Evolutionary conservation across 2,113 vertebrate species (phyloP).

Genomic region (Entosphenus tridentatus): DNA sequence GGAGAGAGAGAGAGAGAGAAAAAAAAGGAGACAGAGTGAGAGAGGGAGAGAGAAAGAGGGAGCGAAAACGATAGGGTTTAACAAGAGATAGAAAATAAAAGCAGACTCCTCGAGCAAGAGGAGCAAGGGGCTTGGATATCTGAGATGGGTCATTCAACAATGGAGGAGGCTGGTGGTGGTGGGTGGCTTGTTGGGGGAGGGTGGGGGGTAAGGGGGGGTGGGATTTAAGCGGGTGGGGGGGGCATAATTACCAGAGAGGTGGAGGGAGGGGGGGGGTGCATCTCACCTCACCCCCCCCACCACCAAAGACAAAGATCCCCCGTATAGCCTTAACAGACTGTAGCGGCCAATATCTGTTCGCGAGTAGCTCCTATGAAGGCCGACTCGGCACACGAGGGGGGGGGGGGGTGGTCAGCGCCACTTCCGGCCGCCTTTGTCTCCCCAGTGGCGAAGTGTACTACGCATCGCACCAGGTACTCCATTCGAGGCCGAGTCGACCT

Average conservation of each 20-base stretch:
- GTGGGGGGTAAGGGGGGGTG: background rate
- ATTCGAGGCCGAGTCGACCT: too few species aligned
- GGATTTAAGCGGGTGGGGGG: background rate
- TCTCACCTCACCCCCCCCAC: too few species aligned
- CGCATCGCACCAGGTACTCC: too few species aligned
- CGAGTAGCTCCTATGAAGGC: too few species aligned
- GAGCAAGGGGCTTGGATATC: background rate
- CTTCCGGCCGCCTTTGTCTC: too few species aligned
- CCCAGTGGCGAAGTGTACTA: too few species aligned
- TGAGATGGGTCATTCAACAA: background rate
- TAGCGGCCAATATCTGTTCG: too few species aligned
- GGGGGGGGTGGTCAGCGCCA: too few species aligned
- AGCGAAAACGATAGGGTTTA: background rate
- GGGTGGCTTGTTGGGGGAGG: background rate
- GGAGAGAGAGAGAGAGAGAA: background rate
- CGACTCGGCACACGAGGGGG: too few species aligned
- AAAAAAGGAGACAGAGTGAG: background rate
- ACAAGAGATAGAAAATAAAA: constrained; percentile 1
- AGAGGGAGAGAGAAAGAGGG: background rate
- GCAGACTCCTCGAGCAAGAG: background rate
- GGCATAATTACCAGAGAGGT: background rate
- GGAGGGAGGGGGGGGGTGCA: background rate
- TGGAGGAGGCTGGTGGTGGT: background rate
- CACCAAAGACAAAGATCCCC: too few species aligned
- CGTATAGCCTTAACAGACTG: too few species aligned